Percentiles rank a stretch among this genome's conserved stretches.
phyloP scores from a whole-genome alignment of 2,888 invertebrate species.

The Drosophila birchii region DNA sequence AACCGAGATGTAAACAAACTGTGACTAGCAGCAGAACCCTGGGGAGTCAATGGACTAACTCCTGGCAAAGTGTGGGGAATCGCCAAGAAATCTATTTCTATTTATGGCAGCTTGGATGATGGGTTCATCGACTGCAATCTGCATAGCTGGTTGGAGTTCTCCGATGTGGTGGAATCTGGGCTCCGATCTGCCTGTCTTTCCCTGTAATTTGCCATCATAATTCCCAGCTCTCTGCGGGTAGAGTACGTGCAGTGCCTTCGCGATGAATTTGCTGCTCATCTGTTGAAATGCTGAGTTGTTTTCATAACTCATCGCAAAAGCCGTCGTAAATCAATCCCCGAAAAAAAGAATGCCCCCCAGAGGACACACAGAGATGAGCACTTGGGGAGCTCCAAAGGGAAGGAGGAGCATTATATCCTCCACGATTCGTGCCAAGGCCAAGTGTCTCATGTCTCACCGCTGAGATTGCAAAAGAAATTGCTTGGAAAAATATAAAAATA shows the following conservation, averaged over 20 bases:
- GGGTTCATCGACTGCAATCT: conserved; percentile 33
- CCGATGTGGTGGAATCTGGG: not conserved
- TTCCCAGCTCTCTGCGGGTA: conserved; percentile 11
- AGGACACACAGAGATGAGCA: conserved; percentile 11
- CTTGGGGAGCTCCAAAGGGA: conserved; percentile 1
- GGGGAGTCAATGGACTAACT: conserved; percentile 27
- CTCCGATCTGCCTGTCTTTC: conserved; percentile 4
- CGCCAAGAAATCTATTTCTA: conserved; percentile 19
- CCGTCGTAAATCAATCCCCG: conserved; percentile 65
- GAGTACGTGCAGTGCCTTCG: conserved; percentile 38
- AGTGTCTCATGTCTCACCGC: conserved; percentile 23
- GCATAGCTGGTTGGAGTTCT: conserved; percentile 11
- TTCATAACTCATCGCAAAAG: conserved; percentile 51
- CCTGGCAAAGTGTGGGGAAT: conserved; percentile 6
- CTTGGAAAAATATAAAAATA: no score
- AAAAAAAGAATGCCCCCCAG: conserved; percentile 23
- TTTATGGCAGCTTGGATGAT: conserved; percentile 14
- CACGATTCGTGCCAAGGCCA: conserved; percentile 65
- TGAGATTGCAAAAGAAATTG: conserved; percentile 7
- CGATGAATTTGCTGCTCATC: conserved; percentile 12
- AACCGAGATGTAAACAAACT: conserved; percentile 51
- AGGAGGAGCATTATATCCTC: conserved; percentile 32
- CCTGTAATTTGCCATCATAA: conserved; percentile 45
- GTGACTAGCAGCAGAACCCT: conserved; percentile 9
- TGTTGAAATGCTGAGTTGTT: conserved; percentile 43